A percentile compares a stretch with the other conserved stretches of the same genome.
These are phyloP conservation scores for Watsonalla binaria DNA, from an alignment of 2,888 invertebrate genomes.

Conservation along the genomic window DNA sequence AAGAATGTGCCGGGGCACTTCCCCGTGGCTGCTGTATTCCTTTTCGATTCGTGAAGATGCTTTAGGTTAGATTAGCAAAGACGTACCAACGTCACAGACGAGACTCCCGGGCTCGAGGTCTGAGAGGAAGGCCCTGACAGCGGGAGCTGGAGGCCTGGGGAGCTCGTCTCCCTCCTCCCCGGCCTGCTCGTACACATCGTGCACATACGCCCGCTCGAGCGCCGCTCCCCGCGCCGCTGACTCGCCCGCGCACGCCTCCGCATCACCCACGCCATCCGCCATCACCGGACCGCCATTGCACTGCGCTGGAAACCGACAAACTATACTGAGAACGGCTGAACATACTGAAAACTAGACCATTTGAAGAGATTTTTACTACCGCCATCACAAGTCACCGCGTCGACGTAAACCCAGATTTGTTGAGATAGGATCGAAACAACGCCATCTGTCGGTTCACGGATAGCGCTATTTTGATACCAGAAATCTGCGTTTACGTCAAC, in stretches of 20 bases:
- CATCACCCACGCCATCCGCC: constrained; percentile 61
- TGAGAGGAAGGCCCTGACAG: constrained; percentile 89
- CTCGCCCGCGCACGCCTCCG: constrained; percentile 41
- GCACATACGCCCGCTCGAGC: constrained; percentile 87
- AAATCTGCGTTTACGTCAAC: no score
- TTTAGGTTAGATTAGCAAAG: no score
- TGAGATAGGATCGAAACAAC: no score
- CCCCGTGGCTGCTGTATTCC: neutral
- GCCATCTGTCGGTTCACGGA: no score
- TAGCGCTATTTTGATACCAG: no score
- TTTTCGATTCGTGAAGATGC: neutral
- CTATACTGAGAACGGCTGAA: neutral
- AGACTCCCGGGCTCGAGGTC: constrained; percentile 94
- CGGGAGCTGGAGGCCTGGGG: constrained; percentile 76
- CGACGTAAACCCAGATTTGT: no score
- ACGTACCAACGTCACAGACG: constrained; percentile 95
- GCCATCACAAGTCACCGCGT: no score
- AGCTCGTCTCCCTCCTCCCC: constrained; percentile 79
- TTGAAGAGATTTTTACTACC: no score
- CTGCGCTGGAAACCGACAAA: constrained; percentile 41
- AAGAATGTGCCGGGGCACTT: neutral
- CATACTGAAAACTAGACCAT: no score
- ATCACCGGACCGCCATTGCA: constrained; percentile 71
- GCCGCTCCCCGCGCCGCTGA: constrained; percentile 57
- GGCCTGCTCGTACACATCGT: constrained; percentile 97